Base-by-base conservation (phyloP, 2,888 invertebrate genomes). In the Gymnoscelis rufifasciata region DNA sequence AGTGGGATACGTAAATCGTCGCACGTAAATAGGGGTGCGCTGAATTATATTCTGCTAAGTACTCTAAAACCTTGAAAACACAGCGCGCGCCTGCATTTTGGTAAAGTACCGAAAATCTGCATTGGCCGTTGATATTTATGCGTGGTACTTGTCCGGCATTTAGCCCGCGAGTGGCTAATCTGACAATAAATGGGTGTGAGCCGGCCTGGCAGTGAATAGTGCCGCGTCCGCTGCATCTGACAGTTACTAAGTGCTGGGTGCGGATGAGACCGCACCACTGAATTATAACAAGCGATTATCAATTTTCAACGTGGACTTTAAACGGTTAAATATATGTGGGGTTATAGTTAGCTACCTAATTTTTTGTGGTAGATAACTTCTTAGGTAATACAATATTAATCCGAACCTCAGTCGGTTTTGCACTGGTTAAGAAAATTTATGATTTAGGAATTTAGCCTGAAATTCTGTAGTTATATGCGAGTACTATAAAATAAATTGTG, bases 211-310 rank as follows among this genome's bases (percentile, higher is more conserved):
- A 70, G 67, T 74, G 74, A 75, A 68, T 73, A 65, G 71, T 71
- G 72, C 64, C 60, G 64, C 62, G 62, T 71, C 75, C 71, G 64
- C 61, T 77, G 74, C 70, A 66, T 57, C 64, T 71, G 79, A 75
- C 79, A 73, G 61, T 68, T 78, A 80, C 72, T 72, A 77, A 79
- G 71, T 73, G 76, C 71, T 74, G 78, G 79, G 81, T 79, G 78
- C 77, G 59, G 62, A 64, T 67, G 66, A 61, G 50, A 62, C 67
- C 68, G 60, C 71, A 63, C 62, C 68, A 62, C 68, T 76, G 68
- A 66, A 66, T 73, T 74, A 74, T 73, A 67, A 60, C 59, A 63
- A 68, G 43, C 35, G 53, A 64, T 61, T 65, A 66, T 65, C 60
- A 59, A 54, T 54, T 55, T 58, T 53, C 51, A 52, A 43, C 50